Evolutionary conservation across 1,140 invertebrate species (phyloP).

Genomic region (Gonioctena quinquepunctata): DNA sequence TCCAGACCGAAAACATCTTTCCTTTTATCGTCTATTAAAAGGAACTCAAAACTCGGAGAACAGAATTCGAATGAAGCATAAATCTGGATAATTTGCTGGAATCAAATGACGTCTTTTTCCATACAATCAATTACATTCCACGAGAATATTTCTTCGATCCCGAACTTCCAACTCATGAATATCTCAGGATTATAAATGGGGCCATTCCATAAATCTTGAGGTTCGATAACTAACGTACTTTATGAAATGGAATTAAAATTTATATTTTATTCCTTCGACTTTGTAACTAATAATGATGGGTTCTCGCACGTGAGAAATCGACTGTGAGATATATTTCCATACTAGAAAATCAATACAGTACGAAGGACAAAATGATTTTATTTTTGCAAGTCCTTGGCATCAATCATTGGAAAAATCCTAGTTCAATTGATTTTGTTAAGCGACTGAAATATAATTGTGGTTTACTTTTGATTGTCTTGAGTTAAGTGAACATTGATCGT

Average conservation of each 20-base stretch:
- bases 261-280: constrained; percentile 5
- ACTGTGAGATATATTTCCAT: too few species aligned
- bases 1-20: constrained; percentile 21
- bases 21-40: background rate
- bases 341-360: too few species aligned
- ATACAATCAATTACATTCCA: constrained; percentile 46
- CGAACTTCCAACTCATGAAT: constrained; percentile 42
- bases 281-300: background rate
- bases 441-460: too few species aligned
- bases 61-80: constrained; percentile 39
- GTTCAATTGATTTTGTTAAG: too few species aligned
- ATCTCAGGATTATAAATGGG: constrained; percentile 42
- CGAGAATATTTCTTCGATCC: constrained; percentile 40
- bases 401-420: too few species aligned
- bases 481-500: too few species aligned
- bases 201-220: constrained; percentile 45
- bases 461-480: too few species aligned
- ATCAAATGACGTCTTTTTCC: constrained; percentile 46
- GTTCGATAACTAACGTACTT: constrained; percentile 36
- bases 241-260: constrained; percentile 43
- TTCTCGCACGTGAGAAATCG: background rate
- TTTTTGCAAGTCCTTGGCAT: too few species aligned
- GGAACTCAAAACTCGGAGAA: constrained; percentile 15
- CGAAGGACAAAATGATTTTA: too few species aligned
- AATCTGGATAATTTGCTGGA: constrained; percentile 41